Conservation (phyloP, 2,797 vertebrate species). For the Uromys caudimaculatus region DNA sequence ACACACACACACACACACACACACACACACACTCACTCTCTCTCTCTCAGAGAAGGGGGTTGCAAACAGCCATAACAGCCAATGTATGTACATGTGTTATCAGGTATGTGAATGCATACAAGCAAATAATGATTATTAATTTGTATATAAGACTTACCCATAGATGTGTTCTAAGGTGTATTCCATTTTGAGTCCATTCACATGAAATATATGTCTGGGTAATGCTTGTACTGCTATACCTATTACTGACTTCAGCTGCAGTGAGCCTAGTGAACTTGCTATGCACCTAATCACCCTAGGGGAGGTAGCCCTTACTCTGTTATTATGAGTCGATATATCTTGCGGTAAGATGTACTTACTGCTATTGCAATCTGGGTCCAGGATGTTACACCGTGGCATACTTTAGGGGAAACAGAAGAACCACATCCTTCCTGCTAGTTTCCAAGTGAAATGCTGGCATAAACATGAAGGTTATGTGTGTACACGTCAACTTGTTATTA, state of each 20-base stretch:
- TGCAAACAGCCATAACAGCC: neutral
- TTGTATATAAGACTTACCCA: neutral
- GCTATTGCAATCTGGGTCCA: neutral
- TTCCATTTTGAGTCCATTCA: neutral
- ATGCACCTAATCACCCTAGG: fast-evolving
- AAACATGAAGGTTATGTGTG: neutral
- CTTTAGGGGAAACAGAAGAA: neutral
- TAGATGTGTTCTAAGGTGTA: neutral
- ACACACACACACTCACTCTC: too few species aligned
- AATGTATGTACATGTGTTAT: neutral
- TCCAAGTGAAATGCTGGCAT: neutral
- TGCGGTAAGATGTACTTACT: neutral
- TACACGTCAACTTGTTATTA: neutral
- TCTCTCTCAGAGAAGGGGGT: too few species aligned
- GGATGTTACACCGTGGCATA: neutral
- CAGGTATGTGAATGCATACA: neutral
- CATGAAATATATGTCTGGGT: neutral
- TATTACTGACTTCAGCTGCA: neutral
- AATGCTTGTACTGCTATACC: neutral
- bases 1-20: too few species aligned
- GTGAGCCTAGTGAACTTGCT: neutral
- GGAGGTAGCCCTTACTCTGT: neutral
- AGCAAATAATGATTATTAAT: neutral
- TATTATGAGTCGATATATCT: neutral
- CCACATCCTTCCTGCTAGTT: slow-evolving; percentile 18